These are phyloP conservation scores for Alosa alosa DNA, from an alignment of 2,113 vertebrate species.

Conservation along the genomic window DNA sequence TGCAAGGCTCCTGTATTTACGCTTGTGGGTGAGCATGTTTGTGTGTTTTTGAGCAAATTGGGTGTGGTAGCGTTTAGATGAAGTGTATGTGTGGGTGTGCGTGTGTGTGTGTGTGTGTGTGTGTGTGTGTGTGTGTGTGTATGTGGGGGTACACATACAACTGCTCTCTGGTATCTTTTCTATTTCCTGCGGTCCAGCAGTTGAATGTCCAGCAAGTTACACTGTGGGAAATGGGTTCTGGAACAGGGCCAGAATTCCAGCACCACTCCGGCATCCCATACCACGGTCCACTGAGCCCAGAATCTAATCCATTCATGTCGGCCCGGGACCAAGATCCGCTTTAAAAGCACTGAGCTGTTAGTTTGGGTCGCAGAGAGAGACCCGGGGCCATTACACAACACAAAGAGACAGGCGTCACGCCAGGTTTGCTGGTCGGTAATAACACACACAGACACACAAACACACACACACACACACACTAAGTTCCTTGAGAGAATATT, in stretches of 20 bases:
- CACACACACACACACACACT: conserved; percentile 10
- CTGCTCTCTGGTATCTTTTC: background rate
- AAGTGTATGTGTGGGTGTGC: background rate
- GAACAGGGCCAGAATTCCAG: background rate
- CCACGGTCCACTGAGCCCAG: conserved; percentile 4
- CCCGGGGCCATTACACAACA: background rate
- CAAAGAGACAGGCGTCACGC: background rate
- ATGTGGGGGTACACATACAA: background rate
- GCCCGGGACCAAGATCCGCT: background rate
- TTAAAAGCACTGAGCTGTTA: background rate
- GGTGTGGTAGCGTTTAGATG: background rate
- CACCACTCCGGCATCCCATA: background rate
- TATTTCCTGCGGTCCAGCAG: background rate
- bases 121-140: background rate
- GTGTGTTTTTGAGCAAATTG: background rate
- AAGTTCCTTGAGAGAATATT: background rate
- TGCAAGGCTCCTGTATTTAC: background rate
- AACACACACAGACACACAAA: background rate
- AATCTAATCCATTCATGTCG: background rate
- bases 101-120: conserved; percentile 11
- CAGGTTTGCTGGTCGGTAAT: background rate
- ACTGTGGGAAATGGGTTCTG: background rate
- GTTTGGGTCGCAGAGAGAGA: background rate
- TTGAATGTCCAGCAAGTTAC: background rate
- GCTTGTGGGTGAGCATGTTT: background rate